These are phyloP conservation scores for Drosophila macrothrix DNA, from an alignment of 2,888 invertebrate species.

Conservation along the genomic window DNA sequence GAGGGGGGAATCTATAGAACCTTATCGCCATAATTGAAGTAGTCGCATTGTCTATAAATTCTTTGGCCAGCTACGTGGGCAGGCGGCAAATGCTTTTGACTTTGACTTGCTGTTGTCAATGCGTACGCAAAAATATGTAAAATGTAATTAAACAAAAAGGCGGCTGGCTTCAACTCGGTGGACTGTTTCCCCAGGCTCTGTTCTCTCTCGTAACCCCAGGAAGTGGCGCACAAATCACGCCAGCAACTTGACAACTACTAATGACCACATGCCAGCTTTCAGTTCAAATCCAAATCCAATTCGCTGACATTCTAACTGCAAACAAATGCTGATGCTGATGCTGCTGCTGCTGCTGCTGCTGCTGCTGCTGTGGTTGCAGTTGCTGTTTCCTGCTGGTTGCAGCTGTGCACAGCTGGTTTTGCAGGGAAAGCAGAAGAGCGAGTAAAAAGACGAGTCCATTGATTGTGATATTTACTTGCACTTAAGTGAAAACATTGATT, in stretches of 20 bases:
- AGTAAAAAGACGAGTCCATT: constrained; percentile 11
- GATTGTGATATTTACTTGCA: constrained; percentile 71
- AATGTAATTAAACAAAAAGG: constrained; percentile 66
- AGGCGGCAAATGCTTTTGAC: constrained; percentile 69
- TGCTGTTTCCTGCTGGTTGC: constrained; percentile 45
- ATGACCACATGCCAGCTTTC: constrained; percentile 60
- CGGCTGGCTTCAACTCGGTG: not conserved
- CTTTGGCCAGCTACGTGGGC: constrained; percentile 73
- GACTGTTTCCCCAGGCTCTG: not conserved
- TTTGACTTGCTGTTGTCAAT: constrained; percentile 59
- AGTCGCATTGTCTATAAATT: constrained; percentile 80
- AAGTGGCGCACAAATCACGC: constrained; percentile 71
- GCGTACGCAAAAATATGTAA: constrained; percentile 74
- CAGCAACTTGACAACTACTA: constrained; percentile 69
- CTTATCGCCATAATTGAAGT: constrained; percentile 79
- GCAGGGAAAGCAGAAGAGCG: constrained; percentile 7
- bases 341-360: not conserved
- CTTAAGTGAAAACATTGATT: constrained; percentile 76
- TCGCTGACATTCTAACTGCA: constrained; percentile 64
- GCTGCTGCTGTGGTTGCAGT: constrained; percentile 31
- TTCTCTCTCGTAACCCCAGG: constrained; percentile 46
- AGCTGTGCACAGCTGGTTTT: constrained; percentile 40
- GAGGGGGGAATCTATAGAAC: constrained; percentile 7
- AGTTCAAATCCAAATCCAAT: constrained; percentile 31
- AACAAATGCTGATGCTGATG: constrained; percentile 63